Evolutionary conservation across 2,888 invertebrate species (phyloP).

Genomic region (Epistrophe grossulariae): DNA sequence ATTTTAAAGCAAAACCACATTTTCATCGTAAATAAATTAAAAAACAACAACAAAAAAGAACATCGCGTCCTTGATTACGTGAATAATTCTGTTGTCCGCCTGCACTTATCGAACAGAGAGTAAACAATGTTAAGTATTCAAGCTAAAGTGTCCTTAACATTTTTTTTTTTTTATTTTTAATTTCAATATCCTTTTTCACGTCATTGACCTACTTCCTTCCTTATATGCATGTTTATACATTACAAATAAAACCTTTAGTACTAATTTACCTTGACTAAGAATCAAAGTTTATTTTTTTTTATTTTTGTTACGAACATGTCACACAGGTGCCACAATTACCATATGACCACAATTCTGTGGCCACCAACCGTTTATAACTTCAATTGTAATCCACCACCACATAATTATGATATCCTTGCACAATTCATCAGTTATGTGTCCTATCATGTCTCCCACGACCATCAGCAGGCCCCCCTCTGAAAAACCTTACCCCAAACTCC

Average conservation of each 20-base stretch:
- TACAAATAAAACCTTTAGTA: neutral
- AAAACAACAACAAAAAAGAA: neutral
- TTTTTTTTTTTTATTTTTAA: slow-evolving; percentile 46
- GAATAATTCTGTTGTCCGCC: neutral
- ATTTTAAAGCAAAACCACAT: slow-evolving; percentile 12
- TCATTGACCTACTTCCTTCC: slow-evolving; percentile 57
- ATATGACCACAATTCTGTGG: slow-evolving; percentile 20
- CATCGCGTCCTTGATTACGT: neutral
- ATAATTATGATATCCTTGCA: slow-evolving; percentile 31
- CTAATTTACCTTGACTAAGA: neutral
- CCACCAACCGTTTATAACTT: slow-evolving; percentile 31
- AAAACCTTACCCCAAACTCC: neutral
- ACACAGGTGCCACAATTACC: slow-evolving; percentile 29
- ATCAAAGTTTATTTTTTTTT: neutral
- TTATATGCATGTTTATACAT: neutral
- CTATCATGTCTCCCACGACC: neutral
- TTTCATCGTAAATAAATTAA: neutral
- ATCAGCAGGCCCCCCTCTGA: neutral
- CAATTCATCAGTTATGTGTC: neutral
- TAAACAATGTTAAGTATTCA: slow-evolving; percentile 20
- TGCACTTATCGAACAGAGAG: neutral
- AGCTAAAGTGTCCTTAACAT: slow-evolving; percentile 54
- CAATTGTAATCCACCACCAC: slow-evolving; percentile 18
- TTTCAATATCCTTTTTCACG: slow-evolving; percentile 47
- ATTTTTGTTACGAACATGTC: slow-evolving; percentile 4